Evolutionary conservation across 2,888 invertebrate genomes (phyloP).

Genomic region (Stenchaetothrips biformis): DNA sequence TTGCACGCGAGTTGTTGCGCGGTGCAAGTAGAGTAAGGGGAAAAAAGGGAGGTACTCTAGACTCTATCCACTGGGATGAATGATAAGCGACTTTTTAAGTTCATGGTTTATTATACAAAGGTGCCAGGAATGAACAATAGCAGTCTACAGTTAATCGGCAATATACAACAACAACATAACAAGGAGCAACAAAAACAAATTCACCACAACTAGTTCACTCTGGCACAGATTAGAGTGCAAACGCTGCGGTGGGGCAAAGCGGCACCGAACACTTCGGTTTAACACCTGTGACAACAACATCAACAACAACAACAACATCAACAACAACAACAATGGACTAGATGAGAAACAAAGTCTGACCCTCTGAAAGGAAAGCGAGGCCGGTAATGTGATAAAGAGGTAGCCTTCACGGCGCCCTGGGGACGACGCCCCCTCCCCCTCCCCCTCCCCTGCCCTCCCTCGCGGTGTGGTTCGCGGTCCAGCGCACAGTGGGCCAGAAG

Average conservation of each 20-base stretch:
- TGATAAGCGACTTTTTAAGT: background rate
- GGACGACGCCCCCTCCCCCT: background rate
- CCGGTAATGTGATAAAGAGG: background rate
- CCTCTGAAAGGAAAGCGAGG: background rate
- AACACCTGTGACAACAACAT: background rate
- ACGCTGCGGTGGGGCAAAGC: background rate
- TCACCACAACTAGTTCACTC: background rate
- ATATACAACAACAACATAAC: background rate
- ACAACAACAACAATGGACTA: background rate
- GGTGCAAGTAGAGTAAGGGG: background rate
- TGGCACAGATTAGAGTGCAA: background rate
- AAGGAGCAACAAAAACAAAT: background rate
- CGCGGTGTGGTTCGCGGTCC: background rate
- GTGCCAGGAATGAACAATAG: background rate
- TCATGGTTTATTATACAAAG: background rate
- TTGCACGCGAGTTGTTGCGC: background rate
- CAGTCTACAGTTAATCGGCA: background rate
- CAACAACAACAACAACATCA: background rate
- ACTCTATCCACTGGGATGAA: background rate
- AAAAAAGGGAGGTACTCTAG: background rate
- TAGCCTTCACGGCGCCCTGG: background rate
- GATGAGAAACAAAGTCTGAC: background rate
- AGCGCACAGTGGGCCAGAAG: too few species aligned
- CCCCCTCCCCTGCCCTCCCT: background rate
- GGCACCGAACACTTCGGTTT: background rate